Conservation (phyloP, 2,113 vertebrate genomes). For the Callorhinus ursinus region DNA sequence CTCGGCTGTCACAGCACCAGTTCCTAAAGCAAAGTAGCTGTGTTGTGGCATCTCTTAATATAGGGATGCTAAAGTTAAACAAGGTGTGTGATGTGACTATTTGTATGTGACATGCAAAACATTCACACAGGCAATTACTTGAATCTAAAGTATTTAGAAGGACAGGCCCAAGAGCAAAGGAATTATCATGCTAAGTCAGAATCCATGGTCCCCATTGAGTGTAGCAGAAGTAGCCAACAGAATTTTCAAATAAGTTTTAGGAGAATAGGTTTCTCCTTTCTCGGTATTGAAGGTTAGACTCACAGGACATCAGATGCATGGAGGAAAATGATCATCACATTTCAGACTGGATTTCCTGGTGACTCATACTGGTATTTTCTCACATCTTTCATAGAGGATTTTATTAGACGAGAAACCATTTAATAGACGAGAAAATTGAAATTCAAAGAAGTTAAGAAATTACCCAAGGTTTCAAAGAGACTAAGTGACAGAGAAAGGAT, state of each 20-base stretch:
- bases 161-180: neutral
- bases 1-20: neutral
- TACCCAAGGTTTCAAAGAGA: neutral
- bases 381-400: neutral
- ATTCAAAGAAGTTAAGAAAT: neutral
- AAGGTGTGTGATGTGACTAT: constrained; percentile 25
- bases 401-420: neutral
- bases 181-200: neutral
- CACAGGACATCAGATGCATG: neutral
- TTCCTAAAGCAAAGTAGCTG: neutral
- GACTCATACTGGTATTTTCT: neutral
- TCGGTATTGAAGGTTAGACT: neutral
- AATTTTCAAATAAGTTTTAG: neutral
- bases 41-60: constrained; percentile 15
- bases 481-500: neutral
- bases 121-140: neutral
- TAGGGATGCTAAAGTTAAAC: constrained; percentile 33
- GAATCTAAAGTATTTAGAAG: neutral
- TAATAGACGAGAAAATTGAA: neutral
- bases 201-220: neutral
- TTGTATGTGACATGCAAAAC: constrained; percentile 18
- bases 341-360: neutral
- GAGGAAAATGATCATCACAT: neutral
- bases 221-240: neutral
- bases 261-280: neutral